These are phyloP conservation scores for Enteromius fasciolatus DNA, from an alignment of 2,797 vertebrate species.

Conservation along the genomic window DNA sequence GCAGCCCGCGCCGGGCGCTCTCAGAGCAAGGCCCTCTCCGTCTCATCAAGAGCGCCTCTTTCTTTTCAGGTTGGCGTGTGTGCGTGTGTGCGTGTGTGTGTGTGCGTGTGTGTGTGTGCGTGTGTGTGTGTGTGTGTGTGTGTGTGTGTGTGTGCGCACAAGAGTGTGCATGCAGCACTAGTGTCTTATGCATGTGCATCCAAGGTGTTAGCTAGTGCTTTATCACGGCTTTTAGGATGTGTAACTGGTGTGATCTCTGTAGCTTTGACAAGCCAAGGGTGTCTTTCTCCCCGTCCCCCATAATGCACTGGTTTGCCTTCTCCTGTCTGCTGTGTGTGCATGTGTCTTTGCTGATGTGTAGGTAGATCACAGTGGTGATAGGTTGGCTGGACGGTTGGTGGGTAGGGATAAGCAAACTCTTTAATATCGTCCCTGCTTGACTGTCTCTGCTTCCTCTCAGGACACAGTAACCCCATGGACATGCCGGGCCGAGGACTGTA, in stretches of 20 bases:
- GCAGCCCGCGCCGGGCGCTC: slow-evolving; percentile 99
- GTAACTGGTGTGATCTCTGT: background rate
- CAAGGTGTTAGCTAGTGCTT: slow-evolving; percentile 11
- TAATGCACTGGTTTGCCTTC: background rate
- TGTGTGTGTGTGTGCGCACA: slow-evolving; percentile 26
- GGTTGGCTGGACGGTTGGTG: slow-evolving; percentile 19
- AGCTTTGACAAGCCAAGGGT: background rate
- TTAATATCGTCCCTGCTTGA: background rate
- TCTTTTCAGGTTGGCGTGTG: slow-evolving; percentile 98
- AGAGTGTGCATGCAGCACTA: slow-evolving; percentile 19
- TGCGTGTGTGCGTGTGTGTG: slow-evolving; percentile 30
- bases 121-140: slow-evolving; percentile 49
- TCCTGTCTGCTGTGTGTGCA: slow-evolving; percentile 56
- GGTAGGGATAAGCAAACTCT: background rate
- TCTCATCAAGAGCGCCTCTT: slow-evolving; percentile 99
- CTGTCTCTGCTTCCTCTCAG: slow-evolving; percentile 71
- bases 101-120: slow-evolving; percentile 33
- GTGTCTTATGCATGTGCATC: slow-evolving; percentile 50
- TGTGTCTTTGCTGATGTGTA: slow-evolving; percentile 58
- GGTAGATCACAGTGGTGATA: slow-evolving; percentile 39
- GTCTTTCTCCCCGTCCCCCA: background rate
- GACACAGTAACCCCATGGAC: slow-evolving; percentile 98
- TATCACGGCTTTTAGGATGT: background rate
- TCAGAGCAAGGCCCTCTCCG: slow-evolving; percentile 99
- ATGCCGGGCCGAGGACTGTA: slow-evolving; percentile 92